Evolutionary conservation across 2,888 invertebrate species (phyloP), one percentile per base, ranked within the genome.

Genomic region (Spisula subtruncata): DNA sequence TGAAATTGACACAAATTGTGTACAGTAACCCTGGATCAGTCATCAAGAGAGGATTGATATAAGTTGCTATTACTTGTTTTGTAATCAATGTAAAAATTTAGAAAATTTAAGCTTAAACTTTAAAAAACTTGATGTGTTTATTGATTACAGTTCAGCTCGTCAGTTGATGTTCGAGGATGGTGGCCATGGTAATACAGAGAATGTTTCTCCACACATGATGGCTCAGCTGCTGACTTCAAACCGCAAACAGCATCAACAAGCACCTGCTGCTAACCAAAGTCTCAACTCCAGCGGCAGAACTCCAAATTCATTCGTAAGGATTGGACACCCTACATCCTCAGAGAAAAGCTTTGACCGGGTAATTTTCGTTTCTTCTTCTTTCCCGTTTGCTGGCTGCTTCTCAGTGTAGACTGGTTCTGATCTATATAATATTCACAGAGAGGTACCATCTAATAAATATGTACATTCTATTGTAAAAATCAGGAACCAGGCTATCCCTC

Each of bases 91-190:
- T 41, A 41, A 41, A 41, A 41, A 5, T 41, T n/a, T n/a, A n/a
- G n/a, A n/a, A n/a, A 41, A 41, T 41, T 41, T n/a, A n/a, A 41
- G 41, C 41, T 5, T 5, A 41, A 41, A 2, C 2, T 41, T 41
- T 41, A 5, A 41, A 41, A 41, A 16, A 51, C 51, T 51, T 51
- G 16, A 51, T 51, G 51, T 51, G 18, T 60, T n/a, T 60, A 10
- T 71, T 29, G 41, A 16, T 81, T 84, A 25, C 71, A 90, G 90
- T 16, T 89, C 89, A 29, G 88, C 84, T 16, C 84, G 91, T 51
- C 92, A 93, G 79, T 83, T 93, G 81, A 81, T 83, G 46, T 93
- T 93, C 91, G 92, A 93, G 29, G 91, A 93, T 41, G 83, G 86
- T 84, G 0, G 81, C 16, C 90, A 89, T 81, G 91, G 91, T 6